Conservation (phyloP, 2,888 invertebrate genomes). For the Drosophila neonasuta region DNA sequence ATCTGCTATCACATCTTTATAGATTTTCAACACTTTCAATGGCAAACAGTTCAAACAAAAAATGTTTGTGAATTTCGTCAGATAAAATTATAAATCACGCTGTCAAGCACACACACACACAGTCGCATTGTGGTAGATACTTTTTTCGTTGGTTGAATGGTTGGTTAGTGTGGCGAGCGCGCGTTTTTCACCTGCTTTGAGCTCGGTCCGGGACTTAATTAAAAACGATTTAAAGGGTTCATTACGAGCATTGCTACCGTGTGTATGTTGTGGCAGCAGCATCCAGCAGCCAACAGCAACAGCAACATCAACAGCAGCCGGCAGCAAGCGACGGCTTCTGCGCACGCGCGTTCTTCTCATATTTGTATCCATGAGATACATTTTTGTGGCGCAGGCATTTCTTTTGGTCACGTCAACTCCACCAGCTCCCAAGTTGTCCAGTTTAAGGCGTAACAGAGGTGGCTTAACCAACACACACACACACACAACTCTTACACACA, state of each 20-base stretch:
- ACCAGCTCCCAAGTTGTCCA: conserved; percentile 49
- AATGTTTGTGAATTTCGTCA: conserved; percentile 31
- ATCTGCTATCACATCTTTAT: conserved; percentile 43
- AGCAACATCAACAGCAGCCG: conserved; percentile 6
- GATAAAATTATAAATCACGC: conserved; percentile 28
- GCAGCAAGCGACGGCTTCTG: conserved; percentile 28
- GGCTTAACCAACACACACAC: conserved; percentile 49
- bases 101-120: conserved; percentile 14
- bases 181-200: conserved; percentile 48
- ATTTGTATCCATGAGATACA: conserved; percentile 70
- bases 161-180: conserved; percentile 1
- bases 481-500: conserved; percentile 5
- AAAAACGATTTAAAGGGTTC: conserved; percentile 81
- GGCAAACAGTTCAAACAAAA: conserved; percentile 27
- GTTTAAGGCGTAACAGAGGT: conserved; percentile 71
- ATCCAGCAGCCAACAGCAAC: conserved; percentile 20
- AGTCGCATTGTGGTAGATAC: conserved; percentile 1
- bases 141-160: background rate
- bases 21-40: conserved; percentile 55
- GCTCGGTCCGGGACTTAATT: conserved; percentile 73
- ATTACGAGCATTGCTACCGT: conserved; percentile 79
- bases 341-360: conserved; percentile 55
- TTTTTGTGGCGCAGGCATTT: conserved; percentile 56
- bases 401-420: conserved; percentile 70
- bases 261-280: conserved; percentile 32